Conservation (phyloP, 2,113 vertebrate genomes). For the Mormyrus iriodes region DNA sequence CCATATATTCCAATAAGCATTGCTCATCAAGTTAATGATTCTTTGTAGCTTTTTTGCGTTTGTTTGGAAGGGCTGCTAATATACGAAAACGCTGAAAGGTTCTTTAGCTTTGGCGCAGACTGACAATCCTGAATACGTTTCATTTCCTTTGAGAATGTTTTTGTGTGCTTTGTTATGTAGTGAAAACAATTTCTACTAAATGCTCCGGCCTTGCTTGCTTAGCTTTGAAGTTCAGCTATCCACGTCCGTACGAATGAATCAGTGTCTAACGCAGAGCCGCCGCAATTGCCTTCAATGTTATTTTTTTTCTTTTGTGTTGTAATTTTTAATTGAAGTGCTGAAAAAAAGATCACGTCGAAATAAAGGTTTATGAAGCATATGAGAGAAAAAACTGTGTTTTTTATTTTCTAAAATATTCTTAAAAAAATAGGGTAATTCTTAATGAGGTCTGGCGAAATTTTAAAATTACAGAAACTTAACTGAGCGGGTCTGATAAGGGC, state of each 20-base stretch:
- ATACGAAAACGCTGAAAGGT: neutral
- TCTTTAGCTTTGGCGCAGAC: neutral
- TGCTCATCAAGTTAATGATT: neutral
- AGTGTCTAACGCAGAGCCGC: constrained; percentile 21
- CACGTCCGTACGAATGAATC: constrained; percentile 26
- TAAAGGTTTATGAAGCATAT: constrained; percentile 39
- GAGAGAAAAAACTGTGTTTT: neutral
- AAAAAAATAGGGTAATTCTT: neutral
- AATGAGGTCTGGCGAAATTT: neutral
- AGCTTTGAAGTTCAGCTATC: constrained; percentile 29
- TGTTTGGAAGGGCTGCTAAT: constrained; percentile 11
- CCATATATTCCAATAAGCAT: neutral
- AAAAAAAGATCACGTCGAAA: constrained; percentile 40
- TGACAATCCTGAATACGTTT: constrained; percentile 24
- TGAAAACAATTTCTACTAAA: constrained; percentile 27
- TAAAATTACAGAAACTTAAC: neutral
- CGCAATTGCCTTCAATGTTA: constrained; percentile 31
- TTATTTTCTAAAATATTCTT: neutral
- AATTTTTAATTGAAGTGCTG: constrained; percentile 38
- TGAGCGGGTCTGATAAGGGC: neutral
- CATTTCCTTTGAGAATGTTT: constrained; percentile 24
- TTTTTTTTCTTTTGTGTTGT: constrained; percentile 28
- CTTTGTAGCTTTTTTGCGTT: neutral
- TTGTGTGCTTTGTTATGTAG: constrained; percentile 48
- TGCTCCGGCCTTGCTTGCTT: constrained; percentile 44